These are phyloP conservation scores for Epizoanthus stellaris DNA, from an alignment of 92 coral and sea anemone species.

Conservation along the genomic window DNA sequence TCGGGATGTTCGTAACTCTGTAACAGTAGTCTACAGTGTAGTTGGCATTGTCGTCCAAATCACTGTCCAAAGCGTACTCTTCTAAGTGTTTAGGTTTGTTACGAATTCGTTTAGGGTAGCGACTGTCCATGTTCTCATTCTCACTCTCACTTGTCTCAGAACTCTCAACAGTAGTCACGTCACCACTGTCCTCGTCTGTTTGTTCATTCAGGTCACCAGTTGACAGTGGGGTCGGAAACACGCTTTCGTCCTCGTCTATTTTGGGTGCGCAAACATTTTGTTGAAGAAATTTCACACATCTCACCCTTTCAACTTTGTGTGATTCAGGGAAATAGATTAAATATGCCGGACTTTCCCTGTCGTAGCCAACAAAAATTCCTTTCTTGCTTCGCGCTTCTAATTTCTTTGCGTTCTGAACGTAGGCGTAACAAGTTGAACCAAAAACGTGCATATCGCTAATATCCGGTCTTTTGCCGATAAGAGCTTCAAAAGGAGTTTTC, in stretches of 20 bases:
- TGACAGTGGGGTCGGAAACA: constrained; percentile 17
- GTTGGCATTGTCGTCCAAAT: neutral
- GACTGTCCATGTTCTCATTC: neutral
- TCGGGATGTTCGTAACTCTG: constrained; percentile 23
- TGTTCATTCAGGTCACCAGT: constrained; percentile 4
- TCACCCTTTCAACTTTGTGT: constrained; percentile 13
- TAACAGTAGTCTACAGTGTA: constrained; percentile 27
- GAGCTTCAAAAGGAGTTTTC: constrained; percentile 57
- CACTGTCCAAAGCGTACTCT: constrained; percentile 13
- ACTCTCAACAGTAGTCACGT: neutral
- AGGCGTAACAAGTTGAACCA: constrained; percentile 50
- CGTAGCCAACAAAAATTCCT: constrained; percentile 53
- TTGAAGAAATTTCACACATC: constrained; percentile 28
- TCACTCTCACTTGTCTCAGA: neutral
- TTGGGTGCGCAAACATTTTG: neutral
- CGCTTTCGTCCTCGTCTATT: constrained; percentile 2
- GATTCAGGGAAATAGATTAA: constrained; percentile 43
- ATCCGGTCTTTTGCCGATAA: constrained; percentile 48
- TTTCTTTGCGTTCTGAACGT: constrained; percentile 54
- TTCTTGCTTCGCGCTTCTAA: constrained; percentile 45
- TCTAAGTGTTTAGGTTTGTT: constrained; percentile 1
- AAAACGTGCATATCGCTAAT: constrained; percentile 55
- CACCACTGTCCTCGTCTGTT: constrained; percentile 19
- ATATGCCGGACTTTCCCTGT: constrained; percentile 50
- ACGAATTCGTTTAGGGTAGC: constrained; percentile 25